These are phyloP conservation scores for Junco hyemalis DNA, from an alignment of 2,113 vertebrate species.

Conservation along the genomic window DNA sequence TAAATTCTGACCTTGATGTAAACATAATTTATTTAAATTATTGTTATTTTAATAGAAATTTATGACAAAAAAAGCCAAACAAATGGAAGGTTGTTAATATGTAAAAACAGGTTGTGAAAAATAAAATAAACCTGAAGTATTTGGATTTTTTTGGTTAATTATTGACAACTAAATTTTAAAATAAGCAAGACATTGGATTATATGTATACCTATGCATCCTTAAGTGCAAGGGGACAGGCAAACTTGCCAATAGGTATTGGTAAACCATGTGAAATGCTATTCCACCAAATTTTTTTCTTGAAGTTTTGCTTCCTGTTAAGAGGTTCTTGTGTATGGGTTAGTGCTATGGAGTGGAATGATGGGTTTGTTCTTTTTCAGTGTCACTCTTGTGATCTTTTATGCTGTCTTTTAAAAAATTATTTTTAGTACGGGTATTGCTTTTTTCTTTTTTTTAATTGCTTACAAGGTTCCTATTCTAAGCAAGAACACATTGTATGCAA, in stretches of 20 bases:
- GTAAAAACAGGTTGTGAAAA: neutral
- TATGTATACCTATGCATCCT: rapidly evolving
- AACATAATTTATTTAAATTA: neutral
- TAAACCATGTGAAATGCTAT: neutral
- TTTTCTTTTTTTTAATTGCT: neutral
- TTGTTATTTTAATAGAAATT: neutral
- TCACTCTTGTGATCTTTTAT: neutral
- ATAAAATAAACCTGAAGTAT: neutral
- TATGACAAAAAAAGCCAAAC: rapidly evolving
- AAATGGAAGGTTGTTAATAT: neutral
- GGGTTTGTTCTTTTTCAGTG: neutral
- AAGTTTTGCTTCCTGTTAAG: neutral
- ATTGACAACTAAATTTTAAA: neutral
- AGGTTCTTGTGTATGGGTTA: neutral
- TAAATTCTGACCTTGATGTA: neutral
- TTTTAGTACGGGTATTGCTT: neutral
- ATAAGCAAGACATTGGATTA: neutral
- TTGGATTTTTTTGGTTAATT: neutral
- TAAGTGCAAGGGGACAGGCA: neutral
- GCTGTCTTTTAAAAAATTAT: neutral
- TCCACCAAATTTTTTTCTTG: neutral
- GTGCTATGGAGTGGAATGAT: rapidly evolving
- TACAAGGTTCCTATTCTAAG: neutral
- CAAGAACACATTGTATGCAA: neutral
- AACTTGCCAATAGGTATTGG: rapidly evolving